Conservation (phyloP, 2,797 vertebrate species). For the Emys orbicularis region DNA sequence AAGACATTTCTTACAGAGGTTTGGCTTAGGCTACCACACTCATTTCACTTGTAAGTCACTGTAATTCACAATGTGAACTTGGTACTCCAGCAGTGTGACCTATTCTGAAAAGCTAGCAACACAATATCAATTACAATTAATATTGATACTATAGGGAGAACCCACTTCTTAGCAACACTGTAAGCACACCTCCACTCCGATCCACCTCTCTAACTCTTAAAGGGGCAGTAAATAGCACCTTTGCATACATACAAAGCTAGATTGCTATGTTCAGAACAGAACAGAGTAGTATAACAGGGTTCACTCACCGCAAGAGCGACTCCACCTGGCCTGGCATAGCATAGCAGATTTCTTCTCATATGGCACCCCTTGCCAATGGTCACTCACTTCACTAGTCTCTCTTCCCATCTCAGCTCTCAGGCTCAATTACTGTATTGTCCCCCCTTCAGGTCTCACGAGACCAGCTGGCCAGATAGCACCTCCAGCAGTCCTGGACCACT, state of each 20-base stretch:
- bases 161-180: not conserved
- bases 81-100: accelerated
- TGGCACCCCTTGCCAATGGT: no score
- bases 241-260: not conserved
- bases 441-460: no score
- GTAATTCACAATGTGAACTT: not conserved
- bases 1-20: not conserved
- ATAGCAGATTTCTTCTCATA: no score
- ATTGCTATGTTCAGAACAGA: not conserved
- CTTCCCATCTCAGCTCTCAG: no score
- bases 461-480: no score
- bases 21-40: not conserved
- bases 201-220: not conserved
- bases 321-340: no score
- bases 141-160: accelerated
- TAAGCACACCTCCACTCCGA: not conserved
- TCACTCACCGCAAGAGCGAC: not conserved
- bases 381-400: no score
- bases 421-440: no score
- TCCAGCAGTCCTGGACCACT: no score
- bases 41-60: not conserved
- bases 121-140: not conserved
- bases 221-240: not conserved
- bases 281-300: not conserved
- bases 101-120: not conserved